Evolutionary conservation across 2,797 vertebrate genomes (phyloP).

Genomic region (Neosilurus mollespiculum): DNA sequence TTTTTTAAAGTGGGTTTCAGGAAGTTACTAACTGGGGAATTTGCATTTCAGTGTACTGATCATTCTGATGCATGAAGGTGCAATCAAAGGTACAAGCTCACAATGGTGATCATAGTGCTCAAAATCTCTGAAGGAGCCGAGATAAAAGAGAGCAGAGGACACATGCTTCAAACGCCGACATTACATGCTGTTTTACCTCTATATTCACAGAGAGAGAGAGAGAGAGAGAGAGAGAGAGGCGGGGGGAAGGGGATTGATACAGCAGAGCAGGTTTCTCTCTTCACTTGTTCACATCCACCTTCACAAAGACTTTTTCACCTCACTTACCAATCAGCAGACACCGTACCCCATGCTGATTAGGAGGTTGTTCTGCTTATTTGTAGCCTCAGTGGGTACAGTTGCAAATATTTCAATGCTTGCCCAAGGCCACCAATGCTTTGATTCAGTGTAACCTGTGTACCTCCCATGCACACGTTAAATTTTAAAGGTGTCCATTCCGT

Average conservation of each 20-base stretch:
- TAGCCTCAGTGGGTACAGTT: slow-evolving; percentile 52
- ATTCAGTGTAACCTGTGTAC: slow-evolving; percentile 2
- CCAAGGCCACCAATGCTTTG: background rate
- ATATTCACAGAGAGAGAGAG: slow-evolving; percentile 59
- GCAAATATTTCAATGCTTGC: slow-evolving; percentile 34
- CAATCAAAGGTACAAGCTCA: slow-evolving; percentile 73
- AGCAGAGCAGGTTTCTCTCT: slow-evolving; percentile 63
- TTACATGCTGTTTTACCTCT: slow-evolving; percentile 83
- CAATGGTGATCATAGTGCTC: slow-evolving; percentile 78
- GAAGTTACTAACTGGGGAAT: slow-evolving; percentile 68
- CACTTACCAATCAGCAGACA: slow-evolving; percentile 76
- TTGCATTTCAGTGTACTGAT: slow-evolving; percentile 79
- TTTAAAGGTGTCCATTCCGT: background rate
- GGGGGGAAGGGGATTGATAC: background rate
- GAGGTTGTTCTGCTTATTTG: slow-evolving; percentile 72
- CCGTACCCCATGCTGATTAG: slow-evolving; percentile 65
- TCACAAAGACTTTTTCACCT: slow-evolving; percentile 72
- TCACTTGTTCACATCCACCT: slow-evolving; percentile 77
- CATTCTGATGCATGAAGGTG: slow-evolving; percentile 77
- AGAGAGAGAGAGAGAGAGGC: background rate
- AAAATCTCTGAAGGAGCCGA: slow-evolving; percentile 71
- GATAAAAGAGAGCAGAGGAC: slow-evolving; percentile 86
- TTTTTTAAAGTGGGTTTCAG: slow-evolving; percentile 43
- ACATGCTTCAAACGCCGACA: slow-evolving; percentile 81
- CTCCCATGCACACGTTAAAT: background rate